Evolutionary conservation across 2,113 vertebrate species (phyloP), one percentile per base, ranked within the genome.

Genomic region (Neotoma lepida): DNA sequence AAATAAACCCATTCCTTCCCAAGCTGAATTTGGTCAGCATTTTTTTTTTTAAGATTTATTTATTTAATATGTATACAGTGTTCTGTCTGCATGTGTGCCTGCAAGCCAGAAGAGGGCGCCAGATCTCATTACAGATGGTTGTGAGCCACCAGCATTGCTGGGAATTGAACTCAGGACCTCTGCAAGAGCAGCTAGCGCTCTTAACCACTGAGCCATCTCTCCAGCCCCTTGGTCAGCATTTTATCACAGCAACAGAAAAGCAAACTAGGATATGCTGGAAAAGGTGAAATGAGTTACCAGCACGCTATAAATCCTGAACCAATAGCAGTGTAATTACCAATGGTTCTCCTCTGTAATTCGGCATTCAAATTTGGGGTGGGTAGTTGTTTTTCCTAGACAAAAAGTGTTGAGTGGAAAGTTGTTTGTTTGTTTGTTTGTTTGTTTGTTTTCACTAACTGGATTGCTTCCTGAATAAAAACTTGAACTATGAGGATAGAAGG

Each of bases 331-430:
- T 58, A 20, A 30, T 46, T 30, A 77, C 17, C 58, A 1, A 0
- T n/a, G 58, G 6, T 68, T 63, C 35, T 61, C 84, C 35, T 61
- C 84, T 15, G 9, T 46, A 46, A 12, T 92, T 81, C 35, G 61
- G n/a, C 46, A 44, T 44, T 82, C 88, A 78, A 6, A 41, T 39
- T 61, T 80, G 17, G 44, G 28, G 54, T 58, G 10, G 14, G 58
- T 64, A 44, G 9, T 68, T 85, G 39, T 81, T 90, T 84, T 66
- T 81, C 51, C 46, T 90, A 87, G 54, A 93, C 63, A 94, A 61
- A 88, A n/a, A 22, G 35, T 46, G 15, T 68, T 46, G 51, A 6
- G 61, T 54, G 28, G 20, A 8, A 41, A 46, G 28, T 44, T 80
- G 3, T 51, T 8, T 35, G 15, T 28, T 78, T 28, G 20, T 84